Conservation (phyloP, 2,888 invertebrate species). For the Mactromeris polynyma region DNA sequence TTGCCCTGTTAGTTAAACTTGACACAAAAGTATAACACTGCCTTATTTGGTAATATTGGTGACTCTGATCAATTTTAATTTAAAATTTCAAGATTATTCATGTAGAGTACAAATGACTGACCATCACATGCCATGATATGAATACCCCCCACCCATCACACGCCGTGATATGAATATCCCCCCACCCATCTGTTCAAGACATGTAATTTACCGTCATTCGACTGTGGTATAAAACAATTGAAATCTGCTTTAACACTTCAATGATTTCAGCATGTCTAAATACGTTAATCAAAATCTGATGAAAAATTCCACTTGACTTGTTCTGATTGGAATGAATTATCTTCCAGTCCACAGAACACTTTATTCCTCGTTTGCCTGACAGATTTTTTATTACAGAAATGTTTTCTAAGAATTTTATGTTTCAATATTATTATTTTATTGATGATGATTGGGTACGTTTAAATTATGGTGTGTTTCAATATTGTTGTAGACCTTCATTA, state of each 20-base stretch:
- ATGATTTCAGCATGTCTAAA: constrained; percentile 39
- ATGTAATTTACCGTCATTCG: constrained; percentile 12
- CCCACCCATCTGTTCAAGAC: background rate
- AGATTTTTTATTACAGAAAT: constrained; percentile 25
- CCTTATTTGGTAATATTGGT: background rate
- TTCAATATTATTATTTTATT: background rate
- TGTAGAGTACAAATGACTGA: background rate
- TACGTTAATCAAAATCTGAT: constrained; percentile 56
- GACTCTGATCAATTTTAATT: background rate
- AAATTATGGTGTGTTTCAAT: background rate
- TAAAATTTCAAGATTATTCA: background rate
- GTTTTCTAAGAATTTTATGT: constrained; percentile 31
- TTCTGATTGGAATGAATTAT: constrained; percentile 38
- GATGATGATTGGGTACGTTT: background rate
- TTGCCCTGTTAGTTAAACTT: background rate
- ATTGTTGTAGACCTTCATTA: background rate
- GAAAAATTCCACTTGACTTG: constrained; percentile 50
- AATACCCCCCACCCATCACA: background rate
- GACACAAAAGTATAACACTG: background rate
- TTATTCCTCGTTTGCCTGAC: constrained; percentile 24
- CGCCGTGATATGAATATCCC: background rate
- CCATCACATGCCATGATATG: background rate
- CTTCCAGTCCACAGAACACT: background rate
- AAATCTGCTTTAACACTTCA: background rate
- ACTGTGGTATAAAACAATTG: background rate